Evolutionary conservation across 2,797 vertebrate genomes (phyloP).

Genomic region (Phoxinus dragarum): DNA sequence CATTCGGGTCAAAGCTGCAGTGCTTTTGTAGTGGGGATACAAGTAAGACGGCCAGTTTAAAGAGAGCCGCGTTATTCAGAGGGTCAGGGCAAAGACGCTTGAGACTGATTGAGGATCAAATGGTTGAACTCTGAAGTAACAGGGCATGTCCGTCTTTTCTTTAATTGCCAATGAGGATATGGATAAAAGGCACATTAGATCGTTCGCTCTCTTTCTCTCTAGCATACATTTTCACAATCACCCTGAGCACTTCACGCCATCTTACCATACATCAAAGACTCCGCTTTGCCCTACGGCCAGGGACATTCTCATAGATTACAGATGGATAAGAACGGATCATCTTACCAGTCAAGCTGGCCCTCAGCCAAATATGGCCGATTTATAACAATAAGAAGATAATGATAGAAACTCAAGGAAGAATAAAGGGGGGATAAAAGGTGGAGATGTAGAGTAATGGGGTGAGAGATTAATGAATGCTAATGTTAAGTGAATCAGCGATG

Average conservation of each 20-base stretch:
- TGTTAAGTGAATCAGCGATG: slow-evolving; percentile 14
- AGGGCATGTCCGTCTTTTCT: slow-evolving; percentile 27
- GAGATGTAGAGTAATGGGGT: slow-evolving; percentile 1
- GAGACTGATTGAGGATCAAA: slow-evolving; percentile 31
- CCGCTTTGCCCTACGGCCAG: slow-evolving; percentile 67
- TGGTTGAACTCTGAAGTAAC: slow-evolving; percentile 24
- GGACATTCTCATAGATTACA: slow-evolving; percentile 68
- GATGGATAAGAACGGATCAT: slow-evolving; percentile 70
- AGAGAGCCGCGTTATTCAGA: slow-evolving; percentile 19
- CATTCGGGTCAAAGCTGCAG: slow-evolving; percentile 33
- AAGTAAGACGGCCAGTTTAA: not conserved
- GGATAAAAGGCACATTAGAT: slow-evolving; percentile 22
- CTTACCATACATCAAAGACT: slow-evolving; percentile 67
- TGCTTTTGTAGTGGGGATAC: slow-evolving; percentile 9
- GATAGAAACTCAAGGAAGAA: slow-evolving; percentile 56
- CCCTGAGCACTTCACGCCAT: slow-evolving; percentile 46
- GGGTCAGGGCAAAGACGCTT: slow-evolving; percentile 13
- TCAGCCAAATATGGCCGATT: slow-evolving; percentile 63
- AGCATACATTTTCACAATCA: slow-evolving; percentile 59
- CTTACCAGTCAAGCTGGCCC: slow-evolving; percentile 70
- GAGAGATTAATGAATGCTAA: slow-evolving; percentile 29
- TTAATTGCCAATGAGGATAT: slow-evolving; percentile 23
- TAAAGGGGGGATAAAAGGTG: slow-evolving; percentile 40
- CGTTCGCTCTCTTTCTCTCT: slow-evolving; percentile 40
- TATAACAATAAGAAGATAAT: slow-evolving; percentile 66